Conservation (phyloP, 2,888 invertebrate species). For the Troglohyphantes excavatus region DNA sequence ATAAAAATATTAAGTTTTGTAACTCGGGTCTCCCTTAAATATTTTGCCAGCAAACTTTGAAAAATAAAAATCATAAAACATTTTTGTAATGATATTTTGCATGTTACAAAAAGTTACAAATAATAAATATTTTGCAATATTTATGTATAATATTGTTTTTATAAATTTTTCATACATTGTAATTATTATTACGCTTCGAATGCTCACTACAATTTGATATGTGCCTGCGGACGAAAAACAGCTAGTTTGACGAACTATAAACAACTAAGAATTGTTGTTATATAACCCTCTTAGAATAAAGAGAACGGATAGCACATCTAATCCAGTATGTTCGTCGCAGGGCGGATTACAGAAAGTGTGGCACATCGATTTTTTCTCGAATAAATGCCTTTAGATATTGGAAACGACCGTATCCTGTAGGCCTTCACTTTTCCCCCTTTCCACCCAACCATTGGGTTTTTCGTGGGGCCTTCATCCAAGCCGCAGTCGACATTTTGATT, state of each 20-base stretch:
- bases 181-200: too few species aligned
- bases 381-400: conserved; percentile 75
- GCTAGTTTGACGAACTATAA: conserved; percentile 51
- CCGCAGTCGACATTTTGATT: conserved; percentile 38
- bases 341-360: conserved; percentile 73
- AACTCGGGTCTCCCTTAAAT: too few species aligned
- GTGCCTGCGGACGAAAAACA: too few species aligned
- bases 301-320: conserved; percentile 66
- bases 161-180: too few species aligned
- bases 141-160: too few species aligned
- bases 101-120: too few species aligned
- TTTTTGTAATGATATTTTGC: too few species aligned
- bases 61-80: too few species aligned
- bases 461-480: conserved; percentile 3
- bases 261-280: conserved; percentile 32
- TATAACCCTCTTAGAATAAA: conserved; percentile 76
- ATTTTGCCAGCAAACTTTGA: too few species aligned
- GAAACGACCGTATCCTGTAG: conserved; percentile 72
- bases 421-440: conserved; percentile 17
- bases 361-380: conserved; percentile 76
- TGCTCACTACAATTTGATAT: too few species aligned
- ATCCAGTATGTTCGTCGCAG: conserved; percentile 73
- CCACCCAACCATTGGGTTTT: neutral
- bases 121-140: too few species aligned
- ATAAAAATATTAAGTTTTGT: too few species aligned